A percentile compares a stretch with the other conserved stretches of the same genome.
phyloP scores from a whole-genome alignment of 2,888 invertebrate genomes.

The Endomychus coccineus region DNA sequence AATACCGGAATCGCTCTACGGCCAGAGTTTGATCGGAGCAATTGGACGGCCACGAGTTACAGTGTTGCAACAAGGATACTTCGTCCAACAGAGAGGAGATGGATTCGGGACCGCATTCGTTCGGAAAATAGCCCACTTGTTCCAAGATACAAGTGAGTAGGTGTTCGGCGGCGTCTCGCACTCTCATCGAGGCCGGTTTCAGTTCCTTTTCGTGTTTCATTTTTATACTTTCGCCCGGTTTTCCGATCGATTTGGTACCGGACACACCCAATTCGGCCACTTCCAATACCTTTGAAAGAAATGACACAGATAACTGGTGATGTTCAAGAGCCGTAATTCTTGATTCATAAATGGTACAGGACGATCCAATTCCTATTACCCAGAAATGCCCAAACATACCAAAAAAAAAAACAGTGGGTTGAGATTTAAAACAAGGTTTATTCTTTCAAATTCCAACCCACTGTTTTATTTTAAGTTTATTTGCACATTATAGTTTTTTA shows the following conservation, averaged over 20 bases:
- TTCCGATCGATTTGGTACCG: conserved; percentile 82
- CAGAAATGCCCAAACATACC: too few species aligned
- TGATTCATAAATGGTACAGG: too few species aligned
- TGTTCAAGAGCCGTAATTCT: too few species aligned
- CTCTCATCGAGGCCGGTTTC: conserved; percentile 95
- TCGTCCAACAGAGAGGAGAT: conserved; percentile 85
- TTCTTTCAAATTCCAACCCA: too few species aligned
- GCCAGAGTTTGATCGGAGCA: conserved; percentile 51
- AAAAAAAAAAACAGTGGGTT: too few species aligned
- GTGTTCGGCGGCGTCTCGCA: conserved; percentile 94
- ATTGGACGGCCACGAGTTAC: conserved; percentile 54
- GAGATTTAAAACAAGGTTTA: too few species aligned
- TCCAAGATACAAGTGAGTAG: conserved; percentile 85
- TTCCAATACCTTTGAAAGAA: conserved; percentile 74
- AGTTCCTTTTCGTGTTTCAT: conserved; percentile 94
- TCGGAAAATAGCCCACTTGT: conserved; percentile 80
- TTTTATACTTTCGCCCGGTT: conserved; percentile 81
- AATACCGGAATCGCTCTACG: conserved; percentile 72
- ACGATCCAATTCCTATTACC: too few species aligned
- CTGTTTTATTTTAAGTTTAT: too few species aligned
- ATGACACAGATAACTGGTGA: too few species aligned
- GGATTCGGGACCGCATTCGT: conserved; percentile 76
- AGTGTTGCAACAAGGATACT: conserved; percentile 69
- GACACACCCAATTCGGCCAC: conserved; percentile 97
- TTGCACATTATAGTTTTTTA: too few species aligned